These are phyloP conservation scores for Periparus ater DNA, from an alignment of 2,797 vertebrate genomes.

Conservation along the genomic window DNA sequence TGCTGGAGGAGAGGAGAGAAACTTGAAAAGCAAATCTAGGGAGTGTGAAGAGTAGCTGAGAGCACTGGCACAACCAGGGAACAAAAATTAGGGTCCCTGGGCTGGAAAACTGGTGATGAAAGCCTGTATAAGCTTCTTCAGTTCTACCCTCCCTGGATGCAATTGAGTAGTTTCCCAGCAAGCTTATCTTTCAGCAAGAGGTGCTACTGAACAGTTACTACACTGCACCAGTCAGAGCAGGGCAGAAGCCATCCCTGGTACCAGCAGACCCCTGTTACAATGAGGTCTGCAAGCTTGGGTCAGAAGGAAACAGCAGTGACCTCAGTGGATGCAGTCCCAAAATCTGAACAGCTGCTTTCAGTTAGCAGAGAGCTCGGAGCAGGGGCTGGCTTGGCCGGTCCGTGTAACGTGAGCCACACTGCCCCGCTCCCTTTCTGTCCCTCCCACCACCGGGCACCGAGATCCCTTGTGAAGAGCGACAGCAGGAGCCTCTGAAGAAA, in stretches of 20 bases:
- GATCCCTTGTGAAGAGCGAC: background rate
- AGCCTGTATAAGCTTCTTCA: background rate
- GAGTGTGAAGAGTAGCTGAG: background rate
- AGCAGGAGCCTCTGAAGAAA: background rate
- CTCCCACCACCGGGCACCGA: background rate
- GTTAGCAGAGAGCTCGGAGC: slow-evolving; percentile 69
- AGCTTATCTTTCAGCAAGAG: background rate
- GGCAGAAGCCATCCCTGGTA: background rate
- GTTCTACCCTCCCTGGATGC: background rate
- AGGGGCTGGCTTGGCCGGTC: slow-evolving; percentile 41
- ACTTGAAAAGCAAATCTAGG: background rate
- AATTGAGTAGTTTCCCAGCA: background rate
- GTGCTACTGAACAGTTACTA: background rate
- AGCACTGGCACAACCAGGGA: background rate
- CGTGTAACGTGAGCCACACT: slow-evolving; percentile 27
- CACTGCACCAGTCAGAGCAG: background rate
- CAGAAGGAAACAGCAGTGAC: slow-evolving; percentile 19
- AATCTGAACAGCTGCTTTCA: slow-evolving; percentile 78
- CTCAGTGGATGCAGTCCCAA: slow-evolving; percentile 55
- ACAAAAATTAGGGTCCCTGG: background rate
- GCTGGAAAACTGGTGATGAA: background rate
- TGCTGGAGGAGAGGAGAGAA: background rate
- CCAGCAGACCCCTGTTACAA: background rate
- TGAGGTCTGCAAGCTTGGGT: background rate
- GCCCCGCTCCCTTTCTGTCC: background rate